Evolutionary conservation across 2,888 invertebrate species (phyloP).

Genomic region (Caenorhabditis japonica): DNA sequence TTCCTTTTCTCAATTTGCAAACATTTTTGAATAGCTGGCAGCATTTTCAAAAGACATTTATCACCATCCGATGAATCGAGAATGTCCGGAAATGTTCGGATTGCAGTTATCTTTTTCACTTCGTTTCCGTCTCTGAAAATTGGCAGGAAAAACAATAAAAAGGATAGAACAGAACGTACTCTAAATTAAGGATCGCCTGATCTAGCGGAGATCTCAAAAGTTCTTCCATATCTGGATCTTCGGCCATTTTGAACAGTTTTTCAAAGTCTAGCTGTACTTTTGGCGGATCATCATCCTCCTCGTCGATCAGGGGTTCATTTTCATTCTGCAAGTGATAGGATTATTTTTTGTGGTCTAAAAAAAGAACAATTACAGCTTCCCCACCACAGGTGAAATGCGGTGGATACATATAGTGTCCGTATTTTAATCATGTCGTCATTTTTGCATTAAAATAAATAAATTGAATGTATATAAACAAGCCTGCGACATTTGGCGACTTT

Average conservation of each 20-base stretch:
- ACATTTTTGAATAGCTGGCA: conserved; percentile 64
- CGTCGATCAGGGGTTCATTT: conserved; percentile 20
- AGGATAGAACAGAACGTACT: conserved; percentile 18
- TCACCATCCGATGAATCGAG: conserved; percentile 66
- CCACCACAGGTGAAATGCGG: too few relatives aligned
- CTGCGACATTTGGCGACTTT: too few relatives aligned
- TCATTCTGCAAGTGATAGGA: conserved; percentile 24
- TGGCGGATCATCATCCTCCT: conserved; percentile 53
- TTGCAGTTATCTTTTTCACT: conserved; percentile 66
- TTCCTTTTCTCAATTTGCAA: conserved; percentile 64
- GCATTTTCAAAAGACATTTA: conserved; percentile 61
- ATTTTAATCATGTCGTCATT: too few relatives aligned
- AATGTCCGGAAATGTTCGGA: conserved; percentile 67
- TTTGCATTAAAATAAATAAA: too few relatives aligned
- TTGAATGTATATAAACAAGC: too few relatives aligned
- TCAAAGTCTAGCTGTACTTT: conserved; percentile 56
- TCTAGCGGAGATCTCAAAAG: conserved; percentile 57
- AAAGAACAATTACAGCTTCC: too few relatives aligned
- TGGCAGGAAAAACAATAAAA: conserved; percentile 6
- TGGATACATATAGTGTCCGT: too few relatives aligned
- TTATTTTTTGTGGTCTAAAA: not conserved
- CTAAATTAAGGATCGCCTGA: conserved; percentile 45
- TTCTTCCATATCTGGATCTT: conserved; percentile 65
- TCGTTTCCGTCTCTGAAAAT: conserved; percentile 66
- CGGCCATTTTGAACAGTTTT: conserved; percentile 62